Evolutionary conservation across 2,113 vertebrate species (phyloP).

Genomic region (Opisthocomus hoazin): DNA sequence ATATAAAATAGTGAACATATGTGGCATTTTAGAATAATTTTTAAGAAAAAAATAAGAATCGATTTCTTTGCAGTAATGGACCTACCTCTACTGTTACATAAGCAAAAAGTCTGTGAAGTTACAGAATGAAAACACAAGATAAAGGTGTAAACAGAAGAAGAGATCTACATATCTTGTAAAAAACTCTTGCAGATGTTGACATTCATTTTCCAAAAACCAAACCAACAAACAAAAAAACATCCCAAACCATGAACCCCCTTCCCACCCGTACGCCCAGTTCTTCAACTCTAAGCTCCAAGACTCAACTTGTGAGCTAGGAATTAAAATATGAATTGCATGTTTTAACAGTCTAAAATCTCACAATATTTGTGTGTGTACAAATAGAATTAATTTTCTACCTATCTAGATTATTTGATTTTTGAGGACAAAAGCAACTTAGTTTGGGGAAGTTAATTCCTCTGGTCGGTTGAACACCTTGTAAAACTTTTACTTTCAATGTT

Average conservation of each 20-base stretch:
- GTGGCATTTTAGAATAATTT: neutral
- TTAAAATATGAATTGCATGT: neutral
- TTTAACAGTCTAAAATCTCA: neutral
- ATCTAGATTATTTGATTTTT: neutral
- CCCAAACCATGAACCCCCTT: neutral
- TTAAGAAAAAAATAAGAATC: neutral
- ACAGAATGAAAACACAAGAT: neutral
- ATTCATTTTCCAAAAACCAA: neutral
- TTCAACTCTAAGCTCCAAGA: neutral
- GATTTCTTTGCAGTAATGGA: neutral
- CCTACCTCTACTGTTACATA: neutral
- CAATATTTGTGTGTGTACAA: neutral
- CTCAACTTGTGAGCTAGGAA: neutral
- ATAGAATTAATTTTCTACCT: neutral
- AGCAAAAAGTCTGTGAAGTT: neutral
- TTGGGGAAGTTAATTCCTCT: neutral
- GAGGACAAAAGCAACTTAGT: neutral
- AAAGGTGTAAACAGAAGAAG: neutral
- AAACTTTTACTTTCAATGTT: neutral
- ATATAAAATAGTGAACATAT: neutral
- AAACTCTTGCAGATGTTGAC: neutral
- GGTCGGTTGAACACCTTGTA: neutral
- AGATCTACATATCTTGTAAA: neutral
- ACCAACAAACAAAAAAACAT: neutral
- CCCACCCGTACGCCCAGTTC: accelerated